Evolutionary conservation across 2,113 vertebrate species (phyloP).

Genomic region (Octodon degus): DNA sequence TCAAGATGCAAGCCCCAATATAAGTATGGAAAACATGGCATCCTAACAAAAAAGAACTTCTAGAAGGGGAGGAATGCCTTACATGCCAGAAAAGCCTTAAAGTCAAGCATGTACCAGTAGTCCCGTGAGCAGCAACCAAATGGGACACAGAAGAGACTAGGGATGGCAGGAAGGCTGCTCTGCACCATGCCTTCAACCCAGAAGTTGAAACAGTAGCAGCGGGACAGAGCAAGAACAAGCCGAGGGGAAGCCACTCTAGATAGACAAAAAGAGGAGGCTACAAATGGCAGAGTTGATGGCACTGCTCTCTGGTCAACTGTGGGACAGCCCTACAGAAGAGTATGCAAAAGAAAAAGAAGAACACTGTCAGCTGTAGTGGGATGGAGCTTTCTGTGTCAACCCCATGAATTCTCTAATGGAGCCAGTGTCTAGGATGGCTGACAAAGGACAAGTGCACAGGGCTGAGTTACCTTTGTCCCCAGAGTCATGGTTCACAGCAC

Average conservation of each 20-base stretch:
- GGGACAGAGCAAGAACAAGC: not conserved
- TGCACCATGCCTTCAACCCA: not conserved
- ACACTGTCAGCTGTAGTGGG: not conserved
- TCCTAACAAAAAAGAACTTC: slow-evolving; percentile 35
- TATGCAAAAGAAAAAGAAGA: not conserved
- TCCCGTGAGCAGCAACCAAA: not conserved
- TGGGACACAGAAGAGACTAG: not conserved
- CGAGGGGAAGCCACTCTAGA: not conserved
- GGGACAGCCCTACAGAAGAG: not conserved
- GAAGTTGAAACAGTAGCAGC: not conserved
- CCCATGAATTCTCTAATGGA: not conserved
- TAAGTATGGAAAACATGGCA: not conserved
- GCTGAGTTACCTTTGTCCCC: not conserved
- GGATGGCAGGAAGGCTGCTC: not conserved
- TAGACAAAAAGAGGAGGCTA: not conserved
- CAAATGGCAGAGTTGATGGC: not conserved
- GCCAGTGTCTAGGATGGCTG: not conserved
- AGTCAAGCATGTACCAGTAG: not conserved
- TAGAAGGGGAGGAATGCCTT: not conserved
- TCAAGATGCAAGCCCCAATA: not conserved
- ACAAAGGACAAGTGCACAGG: not conserved
- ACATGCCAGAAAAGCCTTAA: not conserved
- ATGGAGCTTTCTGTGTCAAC: not conserved
- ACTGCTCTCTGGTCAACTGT: not conserved
- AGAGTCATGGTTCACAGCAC: not conserved